Conservation (phyloP, 2,113 vertebrate genomes). For the Callipepla californica region DNA sequence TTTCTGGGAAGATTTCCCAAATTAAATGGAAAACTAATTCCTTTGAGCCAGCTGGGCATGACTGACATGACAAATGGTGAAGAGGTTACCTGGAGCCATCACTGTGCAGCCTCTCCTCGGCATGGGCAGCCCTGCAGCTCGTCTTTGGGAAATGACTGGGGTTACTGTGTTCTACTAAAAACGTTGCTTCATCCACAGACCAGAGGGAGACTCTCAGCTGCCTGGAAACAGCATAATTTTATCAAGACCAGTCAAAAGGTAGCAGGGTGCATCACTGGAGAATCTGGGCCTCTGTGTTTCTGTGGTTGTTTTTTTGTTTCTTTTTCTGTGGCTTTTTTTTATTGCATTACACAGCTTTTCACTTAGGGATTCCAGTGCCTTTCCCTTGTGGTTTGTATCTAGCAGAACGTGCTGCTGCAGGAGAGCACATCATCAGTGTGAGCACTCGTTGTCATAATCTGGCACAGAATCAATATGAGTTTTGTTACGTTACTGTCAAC, state of each 20-base stretch:
- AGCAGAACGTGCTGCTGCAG: neutral
- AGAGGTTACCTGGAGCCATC: neutral
- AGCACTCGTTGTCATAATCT: rapidly evolving
- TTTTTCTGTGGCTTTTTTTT: neutral
- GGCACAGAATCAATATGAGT: neutral
- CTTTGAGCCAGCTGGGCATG: neutral
- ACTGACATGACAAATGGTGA: neutral
- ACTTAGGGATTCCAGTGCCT: neutral
- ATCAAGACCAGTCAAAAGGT: neutral
- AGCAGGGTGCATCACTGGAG: neutral
- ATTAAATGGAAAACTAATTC: slow-evolving; percentile 8
- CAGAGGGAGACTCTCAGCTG: neutral
- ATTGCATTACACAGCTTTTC: neutral
- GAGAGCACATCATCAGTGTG: rapidly evolving
- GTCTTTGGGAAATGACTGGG: neutral
- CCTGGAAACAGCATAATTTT: neutral
- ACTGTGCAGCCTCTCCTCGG: neutral
- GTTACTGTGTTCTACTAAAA: neutral
- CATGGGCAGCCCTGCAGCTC: neutral
- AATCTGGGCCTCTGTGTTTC: neutral
- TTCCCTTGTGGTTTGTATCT: neutral
- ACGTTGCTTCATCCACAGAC: neutral
- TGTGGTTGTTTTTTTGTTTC: neutral
- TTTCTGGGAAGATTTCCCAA: slow-evolving; percentile 10
- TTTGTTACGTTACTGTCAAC: neutral